Evolutionary conservation across 2,888 invertebrate species (phyloP).

Genomic region (Brenthis hecate): DNA sequence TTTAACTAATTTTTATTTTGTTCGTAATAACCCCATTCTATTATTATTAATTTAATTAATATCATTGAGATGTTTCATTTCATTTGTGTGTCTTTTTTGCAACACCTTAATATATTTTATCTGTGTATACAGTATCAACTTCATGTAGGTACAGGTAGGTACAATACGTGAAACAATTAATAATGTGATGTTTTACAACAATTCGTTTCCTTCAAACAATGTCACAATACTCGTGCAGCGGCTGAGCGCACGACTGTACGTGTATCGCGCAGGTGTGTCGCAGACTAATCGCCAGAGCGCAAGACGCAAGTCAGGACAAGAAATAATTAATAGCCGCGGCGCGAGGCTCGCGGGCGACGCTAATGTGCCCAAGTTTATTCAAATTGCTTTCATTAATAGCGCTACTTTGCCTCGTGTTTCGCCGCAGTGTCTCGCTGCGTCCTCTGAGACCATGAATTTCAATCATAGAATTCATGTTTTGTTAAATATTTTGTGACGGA

Average conservation of each 20-base stretch:
- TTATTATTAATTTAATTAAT: too few species aligned
- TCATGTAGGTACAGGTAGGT: too few species aligned
- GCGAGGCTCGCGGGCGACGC: slow-evolving; percentile 30
- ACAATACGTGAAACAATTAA: too few species aligned
- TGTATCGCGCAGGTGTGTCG: slow-evolving; percentile 20
- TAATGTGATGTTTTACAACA: too few species aligned
- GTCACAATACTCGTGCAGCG: too few species aligned
- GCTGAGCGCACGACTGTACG: background rate
- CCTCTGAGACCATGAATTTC: slow-evolving; percentile 33
- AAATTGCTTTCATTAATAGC: slow-evolving; percentile 59
- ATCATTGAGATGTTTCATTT: too few species aligned
- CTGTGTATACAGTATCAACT: too few species aligned
- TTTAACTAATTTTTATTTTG: too few species aligned
- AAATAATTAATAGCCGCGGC: slow-evolving; percentile 30
- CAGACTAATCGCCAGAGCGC: slow-evolving; percentile 27
- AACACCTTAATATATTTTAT: too few species aligned
- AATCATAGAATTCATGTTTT: slow-evolving; percentile 27
- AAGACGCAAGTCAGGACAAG: slow-evolving; percentile 31
- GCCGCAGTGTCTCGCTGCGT: slow-evolving; percentile 31
- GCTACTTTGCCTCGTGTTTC: slow-evolving; percentile 36
- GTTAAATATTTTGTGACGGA: slow-evolving; percentile 15
- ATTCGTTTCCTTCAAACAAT: too few species aligned
- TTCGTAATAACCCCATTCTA: too few species aligned
- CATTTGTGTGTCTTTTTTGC: too few species aligned
- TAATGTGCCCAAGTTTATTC: slow-evolving; percentile 54